Evolutionary conservation across 2,888 invertebrate species (phyloP).

Genomic region (Phaonia tiefii): DNA sequence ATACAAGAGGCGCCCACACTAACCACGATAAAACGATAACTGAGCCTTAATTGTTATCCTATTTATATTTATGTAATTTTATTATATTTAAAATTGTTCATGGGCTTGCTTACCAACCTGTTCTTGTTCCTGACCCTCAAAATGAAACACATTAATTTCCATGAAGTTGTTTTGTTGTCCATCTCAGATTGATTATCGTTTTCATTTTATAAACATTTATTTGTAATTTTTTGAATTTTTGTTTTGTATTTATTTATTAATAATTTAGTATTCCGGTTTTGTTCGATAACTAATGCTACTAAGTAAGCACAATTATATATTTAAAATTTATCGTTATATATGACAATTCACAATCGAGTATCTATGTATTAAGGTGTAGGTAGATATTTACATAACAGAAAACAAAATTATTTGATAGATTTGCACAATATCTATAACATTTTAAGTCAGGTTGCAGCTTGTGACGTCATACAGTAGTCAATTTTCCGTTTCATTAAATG

Average conservation of each 20-base stretch:
- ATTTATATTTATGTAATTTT: no score
- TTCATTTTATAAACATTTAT: slow-evolving; percentile 23
- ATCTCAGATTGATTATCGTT: slow-evolving; percentile 14
- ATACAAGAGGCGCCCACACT: no score
- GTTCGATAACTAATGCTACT: slow-evolving; percentile 20
- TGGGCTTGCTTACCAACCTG: no score
- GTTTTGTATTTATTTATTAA: slow-evolving; percentile 2
- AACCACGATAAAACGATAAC: no score
- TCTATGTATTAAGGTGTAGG: not conserved
- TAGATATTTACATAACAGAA: slow-evolving; percentile 19
- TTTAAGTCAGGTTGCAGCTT: slow-evolving; percentile 6
- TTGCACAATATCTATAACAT: slow-evolving; percentile 11
- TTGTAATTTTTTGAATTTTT: not conserved
- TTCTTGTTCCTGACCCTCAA: no score
- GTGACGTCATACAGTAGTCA: not conserved
- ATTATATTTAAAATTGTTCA: no score
- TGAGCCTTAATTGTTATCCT: no score
- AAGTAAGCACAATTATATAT: slow-evolving; percentile 25
- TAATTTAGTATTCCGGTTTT: no score
- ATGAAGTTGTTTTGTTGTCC: no score
- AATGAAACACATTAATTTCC: no score
- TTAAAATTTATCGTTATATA: not conserved
- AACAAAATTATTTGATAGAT: slow-evolving; percentile 4
- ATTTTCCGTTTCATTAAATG: no score
- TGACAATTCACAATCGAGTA: not conserved